Evolutionary conservation across 2,797 vertebrate genomes (phyloP), one percentile per base, ranked within the genome.

Genomic region (Telmatherina bonti): DNA sequence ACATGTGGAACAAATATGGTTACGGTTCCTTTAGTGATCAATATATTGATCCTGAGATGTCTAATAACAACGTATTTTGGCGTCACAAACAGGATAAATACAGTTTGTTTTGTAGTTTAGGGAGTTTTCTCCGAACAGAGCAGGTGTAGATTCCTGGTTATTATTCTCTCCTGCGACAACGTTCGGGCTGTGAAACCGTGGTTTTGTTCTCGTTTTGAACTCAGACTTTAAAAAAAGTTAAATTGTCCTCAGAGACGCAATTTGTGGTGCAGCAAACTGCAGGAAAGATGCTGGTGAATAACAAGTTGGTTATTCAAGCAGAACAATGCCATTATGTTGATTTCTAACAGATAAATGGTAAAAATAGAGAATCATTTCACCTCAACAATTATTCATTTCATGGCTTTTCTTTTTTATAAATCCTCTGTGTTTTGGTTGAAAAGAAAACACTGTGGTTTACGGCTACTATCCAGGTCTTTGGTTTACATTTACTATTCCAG

Each of bases 301-400:
- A 24, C 35, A 59, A 64, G n/a, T 69, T 52, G 41, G 95, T 96
- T 87, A 93, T 96, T 85, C 36, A 36, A 36, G 53, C 29, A 72
- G 20, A 35, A 27, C 24, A 62, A 20, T 43, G 1, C 65, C 11
- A 7, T 67, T 60, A 59, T 51, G 55, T 58, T 47, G 31, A 58
- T 49, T 54, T 5, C 15, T 22, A 36, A 18, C 24, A n/a, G 7
- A 24, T n/a, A 2, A 29, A 51, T 45, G 9, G 38, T n/a, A 49
- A 35, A 18, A 31, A 0, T 22, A 2, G 5, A 36, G 10, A 13
- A 38, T 55, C 45, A 29, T 18, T 26, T 13, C 15, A 22, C 9
- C 26, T 22, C 12, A 41, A 26, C 38, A 16, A 30, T 56, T 13
- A 20, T 33, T 41, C 11, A 26, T 24, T 35, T 11, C 1, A 7